These are phyloP conservation scores for Brachyptera risi DNA, from an alignment of 2,888 invertebrate species.

Conservation along the genomic window DNA sequence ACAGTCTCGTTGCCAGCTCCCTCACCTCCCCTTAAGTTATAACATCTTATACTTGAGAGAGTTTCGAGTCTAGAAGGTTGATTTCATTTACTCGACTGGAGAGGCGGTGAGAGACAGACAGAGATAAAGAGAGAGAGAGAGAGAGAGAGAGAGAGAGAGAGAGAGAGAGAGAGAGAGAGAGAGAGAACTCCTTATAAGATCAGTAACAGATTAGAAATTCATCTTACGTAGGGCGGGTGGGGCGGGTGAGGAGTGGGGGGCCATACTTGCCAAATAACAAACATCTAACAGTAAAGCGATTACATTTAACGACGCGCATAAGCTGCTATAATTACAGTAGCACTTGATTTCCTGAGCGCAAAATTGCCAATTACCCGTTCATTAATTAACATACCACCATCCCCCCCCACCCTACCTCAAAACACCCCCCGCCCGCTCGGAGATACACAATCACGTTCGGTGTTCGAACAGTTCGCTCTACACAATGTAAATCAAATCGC, in stretches of 20 bases:
- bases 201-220: neutral
- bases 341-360: slow-evolving; percentile 6
- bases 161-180: too few relatives aligned
- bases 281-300: slow-evolving; percentile 3
- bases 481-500: neutral
- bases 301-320: slow-evolving; percentile 9
- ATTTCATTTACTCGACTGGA: slow-evolving; percentile 16
- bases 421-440: neutral
- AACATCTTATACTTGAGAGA: too few relatives aligned
- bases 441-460: neutral
- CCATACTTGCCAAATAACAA: neutral
- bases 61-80: too few relatives aligned
- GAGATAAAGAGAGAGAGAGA: slow-evolving; percentile 21
- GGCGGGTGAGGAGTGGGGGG: neutral
- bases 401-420: neutral
- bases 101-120: slow-evolving; percentile 14
- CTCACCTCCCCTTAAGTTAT: too few relatives aligned
- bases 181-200: too few relatives aligned
- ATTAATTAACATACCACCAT: slow-evolving; percentile 28
- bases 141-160: slow-evolving; percentile 20
- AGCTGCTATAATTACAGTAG: slow-evolving; percentile 10
- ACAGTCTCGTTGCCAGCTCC: too few relatives aligned
- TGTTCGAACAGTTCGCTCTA: neutral
- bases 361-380: slow-evolving; percentile 30
- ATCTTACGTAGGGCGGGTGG: neutral